Conservation (phyloP, 1,140 invertebrate species). For the Drosophila pseudoananassae region DNA sequence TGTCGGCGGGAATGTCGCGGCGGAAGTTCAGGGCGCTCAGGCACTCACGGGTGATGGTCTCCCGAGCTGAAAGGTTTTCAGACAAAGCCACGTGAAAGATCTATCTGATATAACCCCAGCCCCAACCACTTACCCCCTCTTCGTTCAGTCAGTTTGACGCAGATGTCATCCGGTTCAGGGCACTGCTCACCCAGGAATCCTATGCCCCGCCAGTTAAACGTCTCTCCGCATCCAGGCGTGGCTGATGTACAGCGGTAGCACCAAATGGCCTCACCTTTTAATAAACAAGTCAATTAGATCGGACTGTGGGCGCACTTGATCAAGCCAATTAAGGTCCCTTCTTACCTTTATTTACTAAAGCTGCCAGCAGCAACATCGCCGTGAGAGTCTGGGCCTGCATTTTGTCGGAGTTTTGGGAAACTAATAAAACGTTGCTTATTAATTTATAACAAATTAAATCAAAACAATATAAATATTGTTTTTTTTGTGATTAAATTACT, state of each 20-base stretch:
- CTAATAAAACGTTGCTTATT: neutral
- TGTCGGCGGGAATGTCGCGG: constrained; percentile 95
- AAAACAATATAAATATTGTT: neutral
- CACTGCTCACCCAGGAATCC: constrained; percentile 89
- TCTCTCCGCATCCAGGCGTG: constrained; percentile 93
- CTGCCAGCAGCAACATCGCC: constrained; percentile 43
- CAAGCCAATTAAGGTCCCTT: neutral
- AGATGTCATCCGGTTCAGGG: constrained; percentile 93
- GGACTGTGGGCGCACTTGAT: neutral
- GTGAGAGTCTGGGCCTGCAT: constrained; percentile 39
- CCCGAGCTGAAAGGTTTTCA: constrained; percentile 87
- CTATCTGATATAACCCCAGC: neutral
- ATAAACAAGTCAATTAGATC: constrained; percentile 5
- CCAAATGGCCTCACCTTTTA: constrained; percentile 87
- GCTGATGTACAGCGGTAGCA: constrained; percentile 96
- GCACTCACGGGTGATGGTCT: constrained; percentile 93
- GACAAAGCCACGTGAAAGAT: neutral
- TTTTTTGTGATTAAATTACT: too few species aligned
- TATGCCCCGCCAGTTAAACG: constrained; percentile 92
- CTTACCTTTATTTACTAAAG: constrained; percentile 54
- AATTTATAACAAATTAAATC: neutral
- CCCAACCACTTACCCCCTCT: constrained; percentile 89
- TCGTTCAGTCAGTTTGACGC: constrained; percentile 94
- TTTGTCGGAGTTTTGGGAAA: neutral
- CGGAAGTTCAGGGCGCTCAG: constrained; percentile 91